phyloP scores from a whole-genome alignment of 2,797 vertebrate genomes.

The Phrynocephalus guinanensis region DNA sequence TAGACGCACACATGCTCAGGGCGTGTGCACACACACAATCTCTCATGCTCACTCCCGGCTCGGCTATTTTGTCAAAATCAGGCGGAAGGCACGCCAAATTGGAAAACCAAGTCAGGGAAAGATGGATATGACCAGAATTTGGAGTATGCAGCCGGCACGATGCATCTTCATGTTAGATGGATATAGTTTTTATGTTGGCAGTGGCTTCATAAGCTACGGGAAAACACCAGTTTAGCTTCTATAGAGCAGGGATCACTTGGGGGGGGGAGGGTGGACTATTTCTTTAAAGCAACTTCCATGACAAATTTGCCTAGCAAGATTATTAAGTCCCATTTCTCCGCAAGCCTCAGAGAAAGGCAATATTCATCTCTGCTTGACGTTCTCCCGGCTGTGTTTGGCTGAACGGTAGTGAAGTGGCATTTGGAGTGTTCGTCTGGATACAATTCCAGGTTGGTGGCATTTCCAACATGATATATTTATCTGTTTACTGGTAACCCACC shows the following conservation, averaged over 20 bases:
- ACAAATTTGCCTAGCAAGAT: conserved; percentile 37
- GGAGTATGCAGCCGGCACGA: accelerated
- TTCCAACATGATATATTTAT: conserved; percentile 8
- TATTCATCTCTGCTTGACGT: conserved; percentile 42
- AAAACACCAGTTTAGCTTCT: conserved; percentile 11
- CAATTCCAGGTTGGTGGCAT: not conserved
- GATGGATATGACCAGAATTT: conserved; percentile 41
- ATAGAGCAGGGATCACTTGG: not conserved
- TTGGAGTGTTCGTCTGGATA: conserved; percentile 9
- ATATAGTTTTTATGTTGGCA: not conserved
- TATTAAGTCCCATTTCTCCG: conserved; percentile 52
- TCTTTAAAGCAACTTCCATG: conserved; percentile 38
- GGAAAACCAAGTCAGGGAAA: conserved; percentile 44
- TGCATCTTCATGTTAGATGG: not conserved
- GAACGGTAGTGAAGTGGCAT: conserved; percentile 23
- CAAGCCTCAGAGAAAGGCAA: conserved; percentile 31
- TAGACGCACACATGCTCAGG: too few species aligned
- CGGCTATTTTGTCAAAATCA: conserved; percentile 36
- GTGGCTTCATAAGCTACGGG: conserved; percentile 15
- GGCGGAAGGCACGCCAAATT: conserved; percentile 32
- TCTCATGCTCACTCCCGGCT: not conserved
- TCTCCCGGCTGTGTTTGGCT: conserved; percentile 25
- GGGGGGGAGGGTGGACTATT: not conserved
- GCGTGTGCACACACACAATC: not conserved
- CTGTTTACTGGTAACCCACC: not conserved